Base-by-base conservation (phyloP, 2,797 vertebrate species). In the Sparidentex hasta region DNA sequence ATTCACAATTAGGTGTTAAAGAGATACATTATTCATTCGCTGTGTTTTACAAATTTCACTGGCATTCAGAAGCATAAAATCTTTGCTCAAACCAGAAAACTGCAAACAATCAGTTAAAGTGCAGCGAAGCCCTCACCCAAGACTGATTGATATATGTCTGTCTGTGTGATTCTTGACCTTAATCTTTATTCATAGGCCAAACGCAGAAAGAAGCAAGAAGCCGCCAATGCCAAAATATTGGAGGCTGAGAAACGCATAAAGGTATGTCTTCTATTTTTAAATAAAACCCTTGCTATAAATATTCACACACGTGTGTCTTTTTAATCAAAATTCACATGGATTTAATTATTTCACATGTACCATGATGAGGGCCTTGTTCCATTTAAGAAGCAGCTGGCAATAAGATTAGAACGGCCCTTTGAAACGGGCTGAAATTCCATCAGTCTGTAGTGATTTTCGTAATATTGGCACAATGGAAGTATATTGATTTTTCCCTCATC, bases 211-310 rank as follows among this genome's bases (percentile, higher is more conserved):
- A 99, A 98, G 89, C 98, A 99, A 94, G 98, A 99, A 95, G 98
- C 96, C 41, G 97, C 97, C 94, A 99, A 98, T 95, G 98, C 97
- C 94, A 99, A 99, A 97, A 98, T 99, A 95, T 80, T 99, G 96
- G 98, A 99, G 91, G 98, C 98, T 18, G 98, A 99, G 93, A 99
- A 99, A 93, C 96, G 98, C 90, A 97, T 98, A 95, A 98, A 99
- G 98, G 98, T 99, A 94, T 95, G 96, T 96, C 93, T 93, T 91
- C 1, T 61, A 7, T 14, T 80, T 69, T 57, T 43, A 29, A 33
- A 71, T 29, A 27, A 75, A 81, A 20, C 16, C 51, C 48, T 18
- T 41, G 13, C 17, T 33, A n/a, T 61, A 46, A 48, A 38, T 38
- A 59, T 41, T 65, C 2, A 48, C 12, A 44, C 9, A 56, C 29